Conservation (phyloP, 2,888 invertebrate species). For the Vannuccia rotundouncinata region DNA sequence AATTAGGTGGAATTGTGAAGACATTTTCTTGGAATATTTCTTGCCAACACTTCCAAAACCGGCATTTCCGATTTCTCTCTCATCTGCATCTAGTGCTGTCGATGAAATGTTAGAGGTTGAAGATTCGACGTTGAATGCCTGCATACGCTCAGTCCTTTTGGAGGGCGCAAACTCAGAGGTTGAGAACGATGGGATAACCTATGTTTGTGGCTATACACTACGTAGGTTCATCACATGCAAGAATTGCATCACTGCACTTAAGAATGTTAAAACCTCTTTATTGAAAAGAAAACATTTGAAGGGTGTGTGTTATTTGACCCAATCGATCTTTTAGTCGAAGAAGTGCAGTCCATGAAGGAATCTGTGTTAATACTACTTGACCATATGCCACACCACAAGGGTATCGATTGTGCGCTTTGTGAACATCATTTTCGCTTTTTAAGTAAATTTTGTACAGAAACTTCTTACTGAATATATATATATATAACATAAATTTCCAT, state of each 20-base stretch:
- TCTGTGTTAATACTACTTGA: not conserved
- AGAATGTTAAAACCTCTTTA: not conserved
- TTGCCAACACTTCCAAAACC: conserved; percentile 3
- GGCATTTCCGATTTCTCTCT: not conserved
- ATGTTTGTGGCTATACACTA: conserved; percentile 1
- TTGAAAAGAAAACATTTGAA: no score
- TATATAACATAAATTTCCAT: no score
- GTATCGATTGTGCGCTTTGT: not conserved
- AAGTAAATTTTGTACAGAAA: no score
- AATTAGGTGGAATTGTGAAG: not conserved
- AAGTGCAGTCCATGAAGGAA: conserved; percentile 20
- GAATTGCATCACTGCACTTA: not conserved
- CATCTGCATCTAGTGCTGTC: not conserved
- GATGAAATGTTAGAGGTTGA: not conserved
- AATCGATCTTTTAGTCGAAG: conserved; percentile 2
- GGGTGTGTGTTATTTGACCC: conserved; percentile 23
- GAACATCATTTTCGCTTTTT: no score
- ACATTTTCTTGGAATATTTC: conserved; percentile 1
- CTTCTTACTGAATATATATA: no score
- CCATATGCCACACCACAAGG: conserved; percentile 15
- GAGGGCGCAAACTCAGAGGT: not conserved
- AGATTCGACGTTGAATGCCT: not conserved
- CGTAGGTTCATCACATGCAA: not conserved
- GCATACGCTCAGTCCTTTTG: not conserved
- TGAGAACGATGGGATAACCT: not conserved